These are phyloP conservation scores for Bilobella aurantiaca DNA, from an alignment of 1,140 invertebrate species.

Conservation along the genomic window DNA sequence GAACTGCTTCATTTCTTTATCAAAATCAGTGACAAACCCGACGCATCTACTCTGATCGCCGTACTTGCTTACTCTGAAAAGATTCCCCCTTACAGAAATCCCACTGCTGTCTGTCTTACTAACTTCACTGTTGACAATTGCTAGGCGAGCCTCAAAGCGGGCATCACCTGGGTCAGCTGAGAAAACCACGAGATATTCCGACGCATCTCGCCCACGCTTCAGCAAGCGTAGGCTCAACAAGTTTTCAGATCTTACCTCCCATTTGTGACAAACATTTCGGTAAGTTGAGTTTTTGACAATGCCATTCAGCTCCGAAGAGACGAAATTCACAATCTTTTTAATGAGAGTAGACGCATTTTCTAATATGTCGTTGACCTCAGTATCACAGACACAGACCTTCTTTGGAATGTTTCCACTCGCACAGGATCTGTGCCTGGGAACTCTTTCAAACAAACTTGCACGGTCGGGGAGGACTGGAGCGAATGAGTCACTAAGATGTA, in stretches of 20 bases:
- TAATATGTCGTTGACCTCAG: background rate
- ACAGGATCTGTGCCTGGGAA: background rate
- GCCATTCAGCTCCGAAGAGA: background rate
- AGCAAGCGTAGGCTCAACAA: background rate
- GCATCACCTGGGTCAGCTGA: constrained; percentile 1
- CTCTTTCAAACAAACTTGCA: constrained; percentile 12
- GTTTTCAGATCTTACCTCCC: background rate
- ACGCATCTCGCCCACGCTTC: background rate
- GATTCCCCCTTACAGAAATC: background rate
- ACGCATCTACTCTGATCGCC: background rate
- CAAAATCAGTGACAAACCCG: background rate
- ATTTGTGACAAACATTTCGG: background rate
- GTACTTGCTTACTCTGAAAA: background rate
- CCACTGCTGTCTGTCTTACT: background rate
- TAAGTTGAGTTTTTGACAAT: background rate
- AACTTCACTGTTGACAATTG: background rate
- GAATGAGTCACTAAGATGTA: background rate
- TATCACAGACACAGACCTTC: constrained; percentile 7
- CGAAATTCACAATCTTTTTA: constrained; percentile 4
- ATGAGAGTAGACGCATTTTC: background rate
- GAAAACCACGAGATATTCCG: background rate
- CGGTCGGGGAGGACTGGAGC: background rate
- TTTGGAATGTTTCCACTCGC: background rate
- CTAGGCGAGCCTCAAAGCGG: constrained; percentile 1
- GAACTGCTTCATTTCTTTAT: background rate